Conservation (phyloP, 2,113 vertebrate species). For the Alethe castanea region DNA sequence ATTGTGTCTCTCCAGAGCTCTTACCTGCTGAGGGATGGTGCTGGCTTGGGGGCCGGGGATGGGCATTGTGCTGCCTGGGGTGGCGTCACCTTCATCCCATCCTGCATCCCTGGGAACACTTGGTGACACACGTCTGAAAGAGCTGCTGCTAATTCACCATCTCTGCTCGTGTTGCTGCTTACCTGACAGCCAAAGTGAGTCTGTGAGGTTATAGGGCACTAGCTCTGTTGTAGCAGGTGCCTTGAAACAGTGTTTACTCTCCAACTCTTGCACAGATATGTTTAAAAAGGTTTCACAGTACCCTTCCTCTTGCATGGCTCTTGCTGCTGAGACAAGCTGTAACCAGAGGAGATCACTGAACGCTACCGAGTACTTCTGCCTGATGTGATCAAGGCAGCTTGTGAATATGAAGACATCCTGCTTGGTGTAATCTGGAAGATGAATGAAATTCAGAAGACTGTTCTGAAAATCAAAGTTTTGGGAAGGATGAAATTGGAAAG, state of each 20-base stretch:
- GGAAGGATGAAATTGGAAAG: neutral
- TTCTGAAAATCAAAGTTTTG: neutral
- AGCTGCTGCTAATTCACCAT: neutral
- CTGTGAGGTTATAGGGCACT: neutral
- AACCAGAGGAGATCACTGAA: neutral
- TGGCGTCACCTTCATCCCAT: neutral
- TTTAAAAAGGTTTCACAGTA: neutral
- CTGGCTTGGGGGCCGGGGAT: neutral
- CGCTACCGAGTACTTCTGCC: neutral
- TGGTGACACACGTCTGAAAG: neutral
- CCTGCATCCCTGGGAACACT: neutral
- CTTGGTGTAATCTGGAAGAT: neutral
- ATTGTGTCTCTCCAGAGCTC: neutral
- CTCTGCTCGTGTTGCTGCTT: conserved; percentile 49
- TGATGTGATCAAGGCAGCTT: neutral
- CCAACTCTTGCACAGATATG: neutral
- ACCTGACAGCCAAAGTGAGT: neutral
- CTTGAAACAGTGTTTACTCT: neutral
- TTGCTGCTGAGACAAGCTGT: neutral
- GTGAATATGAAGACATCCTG: neutral
- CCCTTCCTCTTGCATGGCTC: neutral
- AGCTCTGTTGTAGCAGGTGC: neutral
- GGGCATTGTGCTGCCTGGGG: rapidly evolving
- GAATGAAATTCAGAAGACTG: neutral
- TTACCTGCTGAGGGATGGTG: neutral